phyloP scores from a whole-genome alignment of 2,797 vertebrate species.

The Trachurus trachurus region DNA sequence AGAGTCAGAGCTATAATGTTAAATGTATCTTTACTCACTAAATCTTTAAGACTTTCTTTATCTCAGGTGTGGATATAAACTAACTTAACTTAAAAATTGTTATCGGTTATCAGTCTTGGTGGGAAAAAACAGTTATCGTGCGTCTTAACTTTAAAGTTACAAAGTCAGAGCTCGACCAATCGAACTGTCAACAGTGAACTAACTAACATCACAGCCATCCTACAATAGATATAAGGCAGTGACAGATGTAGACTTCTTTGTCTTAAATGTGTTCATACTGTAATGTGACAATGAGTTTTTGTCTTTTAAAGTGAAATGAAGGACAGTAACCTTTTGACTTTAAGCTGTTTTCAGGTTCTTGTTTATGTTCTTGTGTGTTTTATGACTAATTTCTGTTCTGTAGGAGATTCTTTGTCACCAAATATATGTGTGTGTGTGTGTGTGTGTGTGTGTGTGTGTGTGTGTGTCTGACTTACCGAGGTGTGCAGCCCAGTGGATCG shows the following conservation, averaged over 20 bases:
- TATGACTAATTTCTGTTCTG: not conserved
- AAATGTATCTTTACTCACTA: no score
- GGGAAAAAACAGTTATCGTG: no score
- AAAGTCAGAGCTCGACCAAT: not conserved
- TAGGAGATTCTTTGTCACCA: not conserved
- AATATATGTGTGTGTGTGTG: not conserved
- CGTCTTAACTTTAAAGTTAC: not conserved
- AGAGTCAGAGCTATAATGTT: no score
- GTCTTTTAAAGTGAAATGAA: not conserved
- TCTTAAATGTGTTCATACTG: not conserved
- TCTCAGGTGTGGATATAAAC: no score
- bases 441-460: not conserved
- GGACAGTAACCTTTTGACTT: not conserved
- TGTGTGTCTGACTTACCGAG: constrained; percentile 85
- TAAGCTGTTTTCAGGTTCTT: not conserved
- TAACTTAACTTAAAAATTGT: no score
- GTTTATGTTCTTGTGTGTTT: not conserved
- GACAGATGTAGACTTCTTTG: not conserved
- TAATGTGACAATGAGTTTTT: not conserved
- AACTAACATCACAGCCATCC: not conserved
- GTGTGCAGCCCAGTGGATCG: constrained; percentile 95
- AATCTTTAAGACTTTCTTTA: no score
- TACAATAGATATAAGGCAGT: no score
- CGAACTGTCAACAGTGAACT: not conserved
- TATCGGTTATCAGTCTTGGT: no score